Evolutionary conservation across 2,113 vertebrate genomes (phyloP), one percentile per base, ranked within the genome.

Genomic region (Epinephelus fuscoguttatus): DNA sequence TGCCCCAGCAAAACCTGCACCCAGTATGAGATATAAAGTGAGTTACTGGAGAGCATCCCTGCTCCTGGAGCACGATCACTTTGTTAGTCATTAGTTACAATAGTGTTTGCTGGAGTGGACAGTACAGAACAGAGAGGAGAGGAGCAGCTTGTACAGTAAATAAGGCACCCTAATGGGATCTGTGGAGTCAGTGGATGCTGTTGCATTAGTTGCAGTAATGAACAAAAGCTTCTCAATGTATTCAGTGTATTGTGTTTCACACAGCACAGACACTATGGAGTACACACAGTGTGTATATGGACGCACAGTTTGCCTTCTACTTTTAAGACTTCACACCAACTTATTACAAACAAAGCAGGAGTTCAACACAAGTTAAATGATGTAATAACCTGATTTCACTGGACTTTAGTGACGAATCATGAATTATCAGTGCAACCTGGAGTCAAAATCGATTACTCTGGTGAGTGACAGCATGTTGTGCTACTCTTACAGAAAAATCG

Each of bases 11-110:
- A 62, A 88, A 68, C 57, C 47, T 55, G 52, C 62, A 59, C 47
- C 73, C 59, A 64, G 30, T 42, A 27, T 18, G 57, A 15, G 61
- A 67, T 70, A 40, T 37, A 50, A 37, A 62, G 53, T 18, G 57
- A 70, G 62, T 4, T 80, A 25, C 52, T 62, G 30, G 23, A 69
- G 49, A 49, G 14, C 60, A 56, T 53, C 19, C 2, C 52, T 57
- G 47, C 45, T 80, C 63, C n/a, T 47, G 74, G 17, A 70, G 71
- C 61, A 8, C 64, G 55, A 66, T 66, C 59, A 42, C 70, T 68
- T 45, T 50, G 27, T 27, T 60, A 69, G 50, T 64, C 18, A 50
- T 82, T 81, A 56, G 47, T 62, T 25, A n/a, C 23, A 40, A 13
- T 25, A 27, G 19, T n/a, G 52, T 78, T 70, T 61, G 47, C 23